A percentile compares a stretch with the other conserved stretches of the same genome.
Evolutionary conservation across 2,113 vertebrate species (phyloP).

Genomic region (Coryphaenoides rupestris): DNA sequence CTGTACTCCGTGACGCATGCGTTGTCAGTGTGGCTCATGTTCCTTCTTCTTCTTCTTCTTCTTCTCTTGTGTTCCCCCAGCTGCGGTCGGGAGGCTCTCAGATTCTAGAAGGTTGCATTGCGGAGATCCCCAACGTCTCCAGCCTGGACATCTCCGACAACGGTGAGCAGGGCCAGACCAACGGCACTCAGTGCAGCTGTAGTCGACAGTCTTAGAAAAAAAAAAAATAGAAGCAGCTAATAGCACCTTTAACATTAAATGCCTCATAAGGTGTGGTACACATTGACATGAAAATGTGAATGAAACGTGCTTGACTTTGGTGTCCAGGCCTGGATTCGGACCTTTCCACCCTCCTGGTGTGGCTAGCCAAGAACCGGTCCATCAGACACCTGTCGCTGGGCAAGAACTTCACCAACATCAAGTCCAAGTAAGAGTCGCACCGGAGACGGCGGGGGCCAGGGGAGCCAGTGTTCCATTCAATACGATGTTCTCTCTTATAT

Average conservation of each 20-base stretch:
- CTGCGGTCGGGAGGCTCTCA: slow-evolving; percentile 94
- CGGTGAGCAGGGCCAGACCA: slow-evolving; percentile 70
- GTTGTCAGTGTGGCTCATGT: neutral
- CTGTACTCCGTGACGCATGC: too few species aligned
- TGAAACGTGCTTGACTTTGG: neutral
- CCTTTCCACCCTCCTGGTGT: slow-evolving; percentile 89
- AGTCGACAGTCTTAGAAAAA: too few species aligned
- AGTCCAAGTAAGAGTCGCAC: slow-evolving; percentile 84
- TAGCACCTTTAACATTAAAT: too few species aligned
- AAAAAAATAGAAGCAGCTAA: neutral
- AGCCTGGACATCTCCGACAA: slow-evolving; percentile 96
- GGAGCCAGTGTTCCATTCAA: too few species aligned
- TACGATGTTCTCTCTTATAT: neutral
- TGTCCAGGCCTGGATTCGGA: slow-evolving; percentile 87
- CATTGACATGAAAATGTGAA: too few species aligned
- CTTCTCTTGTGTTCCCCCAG: slow-evolving; percentile 59
- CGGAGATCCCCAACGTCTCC: slow-evolving; percentile 95
- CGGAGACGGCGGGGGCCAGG: too few species aligned
- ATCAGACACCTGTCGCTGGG: slow-evolving; percentile 91
- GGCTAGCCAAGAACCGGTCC: slow-evolving; percentile 96
- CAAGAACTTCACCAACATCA: slow-evolving; percentile 99
- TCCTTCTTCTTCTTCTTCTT: slow-evolving; percentile 1
- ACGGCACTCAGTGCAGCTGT: too few species aligned
- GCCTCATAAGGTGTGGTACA: too few species aligned
- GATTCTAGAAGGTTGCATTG: slow-evolving; percentile 94